These are phyloP conservation scores for Tychaedon coryphoeus DNA, from an alignment of 2,113 vertebrate species.

Conservation along the genomic window DNA sequence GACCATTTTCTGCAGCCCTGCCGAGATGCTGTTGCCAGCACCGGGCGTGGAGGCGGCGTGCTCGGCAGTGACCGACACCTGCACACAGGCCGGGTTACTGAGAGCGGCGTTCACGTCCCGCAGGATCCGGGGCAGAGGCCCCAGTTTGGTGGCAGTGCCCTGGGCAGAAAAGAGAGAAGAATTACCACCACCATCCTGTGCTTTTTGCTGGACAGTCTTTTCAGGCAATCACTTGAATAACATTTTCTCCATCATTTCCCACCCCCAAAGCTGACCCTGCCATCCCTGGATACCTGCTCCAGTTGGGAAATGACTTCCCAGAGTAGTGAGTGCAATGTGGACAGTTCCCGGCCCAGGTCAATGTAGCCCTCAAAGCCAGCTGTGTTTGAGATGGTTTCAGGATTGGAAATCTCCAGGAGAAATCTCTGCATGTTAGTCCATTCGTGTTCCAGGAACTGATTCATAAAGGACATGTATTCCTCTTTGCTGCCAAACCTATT, in stretches of 20 bases:
- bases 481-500: conserved; percentile 95
- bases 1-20: conserved; percentile 94
- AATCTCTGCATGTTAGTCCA: conserved; percentile 98
- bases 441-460: conserved; percentile 95
- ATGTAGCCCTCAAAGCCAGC: conserved; percentile 97
- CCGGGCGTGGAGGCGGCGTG: conserved; percentile 79
- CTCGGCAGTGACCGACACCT: conserved; percentile 78
- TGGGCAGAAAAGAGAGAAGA: conserved; percentile 49
- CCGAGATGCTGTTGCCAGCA: conserved; percentile 86
- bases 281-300: conserved; percentile 81
- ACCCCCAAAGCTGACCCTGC: not conserved
- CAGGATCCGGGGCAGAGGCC: conserved; percentile 92
- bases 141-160: conserved; percentile 87
- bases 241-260: not conserved
- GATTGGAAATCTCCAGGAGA: conserved; percentile 94
- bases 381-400: conserved; percentile 93
- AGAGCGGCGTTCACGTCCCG: conserved; percentile 89
- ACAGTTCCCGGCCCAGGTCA: conserved; percentile 92
- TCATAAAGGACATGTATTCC: conserved; percentile 99
- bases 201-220: not conserved
- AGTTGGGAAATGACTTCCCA: conserved; percentile 91
- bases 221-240: not conserved
- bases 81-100: conserved; percentile 84
- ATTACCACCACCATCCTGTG: not conserved
- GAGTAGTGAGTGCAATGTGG: conserved; percentile 91